Conservation (phyloP, 23 tunicate genomes). For the Ciona savignyi region DNA sequence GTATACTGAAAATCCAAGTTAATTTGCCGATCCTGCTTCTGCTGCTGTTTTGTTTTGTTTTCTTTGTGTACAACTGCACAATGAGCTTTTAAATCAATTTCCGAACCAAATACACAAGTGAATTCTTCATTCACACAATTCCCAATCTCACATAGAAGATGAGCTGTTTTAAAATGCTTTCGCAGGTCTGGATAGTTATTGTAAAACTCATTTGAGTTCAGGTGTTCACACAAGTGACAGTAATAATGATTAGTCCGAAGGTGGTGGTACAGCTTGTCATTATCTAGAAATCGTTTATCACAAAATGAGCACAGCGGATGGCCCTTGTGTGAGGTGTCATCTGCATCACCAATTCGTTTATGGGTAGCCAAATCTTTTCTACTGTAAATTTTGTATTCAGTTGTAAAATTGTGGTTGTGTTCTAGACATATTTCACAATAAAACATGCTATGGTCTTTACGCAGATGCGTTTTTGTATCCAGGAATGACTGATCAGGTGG, state of each 20-base stretch:
- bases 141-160: conserved; percentile 78
- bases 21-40: conserved; percentile 65
- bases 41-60: conserved; percentile 39
- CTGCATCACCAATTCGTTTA: conserved; percentile 75
- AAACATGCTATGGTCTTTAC: conserved; percentile 68
- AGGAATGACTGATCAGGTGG: conserved; percentile 53
- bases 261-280: conserved; percentile 68
- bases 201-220: conserved; percentile 65
- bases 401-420: conserved; percentile 62
- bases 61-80: conserved; percentile 50
- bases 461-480: conserved; percentile 32
- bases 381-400: conserved; percentile 66
- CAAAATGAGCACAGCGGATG: conserved; percentile 90
- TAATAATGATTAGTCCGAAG: conserved; percentile 63
- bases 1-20: conserved; percentile 77
- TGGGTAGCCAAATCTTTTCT: conserved; percentile 83
- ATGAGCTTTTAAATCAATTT: conserved; percentile 79
- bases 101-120: conserved; percentile 64
- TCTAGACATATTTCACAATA: conserved; percentile 77
- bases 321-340: conserved; percentile 83
- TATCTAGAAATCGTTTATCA: conserved; percentile 63
- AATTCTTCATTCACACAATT: conserved; percentile 65
- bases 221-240: conserved; percentile 86
- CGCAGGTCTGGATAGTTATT: conserved; percentile 48
- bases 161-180: conserved; percentile 49